Conservation (phyloP, 2,113 vertebrate species). For the Burhinus bistriatus region DNA sequence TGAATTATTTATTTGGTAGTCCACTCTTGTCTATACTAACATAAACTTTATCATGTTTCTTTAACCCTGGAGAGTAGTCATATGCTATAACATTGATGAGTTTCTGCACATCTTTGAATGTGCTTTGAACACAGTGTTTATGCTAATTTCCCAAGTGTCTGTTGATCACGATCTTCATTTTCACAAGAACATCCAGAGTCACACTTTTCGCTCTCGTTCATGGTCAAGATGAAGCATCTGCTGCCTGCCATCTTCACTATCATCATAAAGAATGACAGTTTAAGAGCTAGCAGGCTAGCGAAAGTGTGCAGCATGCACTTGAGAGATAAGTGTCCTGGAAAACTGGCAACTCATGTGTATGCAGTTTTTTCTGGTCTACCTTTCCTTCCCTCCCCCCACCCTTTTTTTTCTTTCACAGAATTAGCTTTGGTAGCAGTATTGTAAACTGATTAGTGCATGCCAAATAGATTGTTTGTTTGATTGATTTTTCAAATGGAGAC, state of each 20-base stretch:
- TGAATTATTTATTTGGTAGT: not conserved
- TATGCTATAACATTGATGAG: not conserved
- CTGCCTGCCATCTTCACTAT: conserved; percentile 3
- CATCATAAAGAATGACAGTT: conserved; percentile 1
- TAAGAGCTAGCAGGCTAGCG: not conserved
- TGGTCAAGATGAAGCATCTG: conserved; percentile 2
- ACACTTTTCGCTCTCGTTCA: conserved; percentile 9
- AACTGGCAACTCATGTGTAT: not conserved
- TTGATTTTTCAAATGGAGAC: not conserved
- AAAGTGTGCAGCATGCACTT: not conserved
- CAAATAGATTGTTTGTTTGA: not conserved
- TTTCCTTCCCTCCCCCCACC: not conserved
- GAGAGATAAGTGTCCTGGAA: conserved; percentile 1
- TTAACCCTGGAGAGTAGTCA: not conserved
- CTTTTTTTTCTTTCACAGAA: not conserved
- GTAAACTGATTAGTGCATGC: not conserved
- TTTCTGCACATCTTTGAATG: not conserved
- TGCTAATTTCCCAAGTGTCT: not conserved
- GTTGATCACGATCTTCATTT: not conserved
- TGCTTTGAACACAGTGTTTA: not conserved
- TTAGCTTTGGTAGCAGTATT: not conserved
- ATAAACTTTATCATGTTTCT: not conserved
- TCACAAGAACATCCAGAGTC: not conserved
- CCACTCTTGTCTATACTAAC: not conserved
- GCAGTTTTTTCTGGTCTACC: not conserved